These are phyloP conservation scores for Halcyon chelicuti DNA, from an alignment of 2,797 vertebrate species.

Conservation along the genomic window DNA sequence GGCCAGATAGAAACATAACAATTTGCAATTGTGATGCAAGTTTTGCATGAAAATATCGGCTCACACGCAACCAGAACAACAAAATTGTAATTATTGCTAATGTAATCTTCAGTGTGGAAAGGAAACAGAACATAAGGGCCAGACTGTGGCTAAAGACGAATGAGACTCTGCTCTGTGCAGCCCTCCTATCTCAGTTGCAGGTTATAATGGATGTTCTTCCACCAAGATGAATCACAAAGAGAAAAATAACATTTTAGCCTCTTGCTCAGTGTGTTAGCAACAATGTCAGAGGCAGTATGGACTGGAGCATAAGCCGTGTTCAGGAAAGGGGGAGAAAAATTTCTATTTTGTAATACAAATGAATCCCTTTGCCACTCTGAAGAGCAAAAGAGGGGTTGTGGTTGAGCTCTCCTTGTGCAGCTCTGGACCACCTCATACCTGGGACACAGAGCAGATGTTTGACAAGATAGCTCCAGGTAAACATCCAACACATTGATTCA, in stretches of 20 bases:
- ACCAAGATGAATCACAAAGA: background rate
- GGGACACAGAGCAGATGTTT: no score
- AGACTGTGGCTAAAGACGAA: background rate
- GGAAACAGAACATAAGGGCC: background rate
- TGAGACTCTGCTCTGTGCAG: background rate
- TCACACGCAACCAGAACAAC: background rate
- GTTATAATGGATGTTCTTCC: background rate
- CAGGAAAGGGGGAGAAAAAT: background rate
- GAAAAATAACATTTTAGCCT: no score
- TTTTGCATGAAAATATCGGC: background rate
- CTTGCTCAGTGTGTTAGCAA: no score
- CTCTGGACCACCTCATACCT: no score
- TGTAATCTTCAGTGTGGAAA: background rate
- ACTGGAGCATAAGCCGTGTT: background rate
- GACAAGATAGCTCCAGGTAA: no score
- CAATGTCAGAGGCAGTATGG: no score
- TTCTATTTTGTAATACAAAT: no score
- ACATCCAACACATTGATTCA: no score
- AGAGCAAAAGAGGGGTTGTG: no score
- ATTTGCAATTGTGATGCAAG: background rate
- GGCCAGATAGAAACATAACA: background rate
- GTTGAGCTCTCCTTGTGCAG: no score
- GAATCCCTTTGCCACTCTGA: no score
- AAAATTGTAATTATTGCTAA: background rate
- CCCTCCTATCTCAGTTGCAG: accelerated